Percentiles rank a stretch among this genome's conserved stretches.
Evolutionary conservation across 2,888 invertebrate species (phyloP).

Genomic region (Malacosoma neustria): DNA sequence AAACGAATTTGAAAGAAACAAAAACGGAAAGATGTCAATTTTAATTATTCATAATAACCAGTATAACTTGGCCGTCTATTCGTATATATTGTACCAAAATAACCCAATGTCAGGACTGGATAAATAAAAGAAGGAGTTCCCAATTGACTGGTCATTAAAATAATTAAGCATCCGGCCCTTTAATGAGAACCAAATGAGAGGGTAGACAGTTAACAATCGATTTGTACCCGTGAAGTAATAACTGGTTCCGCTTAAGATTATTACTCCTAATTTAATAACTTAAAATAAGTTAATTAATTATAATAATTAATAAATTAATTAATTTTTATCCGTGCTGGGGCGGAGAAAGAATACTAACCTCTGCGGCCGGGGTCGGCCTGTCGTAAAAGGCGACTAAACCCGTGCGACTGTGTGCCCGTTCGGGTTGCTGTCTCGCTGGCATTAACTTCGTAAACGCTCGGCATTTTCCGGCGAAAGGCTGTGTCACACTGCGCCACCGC

Average conservation of each 20-base stretch:
- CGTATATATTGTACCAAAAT: conserved; percentile 9
- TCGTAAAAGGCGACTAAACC: too few relatives aligned
- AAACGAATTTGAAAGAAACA: too few relatives aligned
- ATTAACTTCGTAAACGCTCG: too few relatives aligned
- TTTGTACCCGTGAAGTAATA: conserved; percentile 64
- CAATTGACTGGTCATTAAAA: conserved; percentile 49
- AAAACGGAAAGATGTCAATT: conserved; percentile 32
- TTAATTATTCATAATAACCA: conserved; percentile 37
- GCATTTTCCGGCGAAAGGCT: too few relatives aligned
- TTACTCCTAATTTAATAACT: too few relatives aligned
- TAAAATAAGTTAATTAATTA: neutral
- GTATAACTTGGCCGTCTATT: conserved; percentile 17
- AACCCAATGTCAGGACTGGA: conserved; percentile 1
- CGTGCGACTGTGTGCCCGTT: too few relatives aligned
- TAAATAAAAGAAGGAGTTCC: conserved; percentile 39
- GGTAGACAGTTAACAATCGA: conserved; percentile 56
- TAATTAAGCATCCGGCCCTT: conserved; percentile 61
- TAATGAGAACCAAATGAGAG: conserved; percentile 71
- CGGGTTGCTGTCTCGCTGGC: too few relatives aligned
- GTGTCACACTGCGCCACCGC: too few relatives aligned
- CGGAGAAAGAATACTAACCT: too few relatives aligned
- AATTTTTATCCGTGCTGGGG: too few relatives aligned
- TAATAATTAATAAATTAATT: too few relatives aligned
- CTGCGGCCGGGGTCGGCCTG: too few relatives aligned
- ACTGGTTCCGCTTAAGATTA: conserved; percentile 38